Evolutionary conservation across 30 jellyfish, hydroid and myxozoan species (phyloP).

Genomic region (Haliclystus octoradiatus): DNA sequence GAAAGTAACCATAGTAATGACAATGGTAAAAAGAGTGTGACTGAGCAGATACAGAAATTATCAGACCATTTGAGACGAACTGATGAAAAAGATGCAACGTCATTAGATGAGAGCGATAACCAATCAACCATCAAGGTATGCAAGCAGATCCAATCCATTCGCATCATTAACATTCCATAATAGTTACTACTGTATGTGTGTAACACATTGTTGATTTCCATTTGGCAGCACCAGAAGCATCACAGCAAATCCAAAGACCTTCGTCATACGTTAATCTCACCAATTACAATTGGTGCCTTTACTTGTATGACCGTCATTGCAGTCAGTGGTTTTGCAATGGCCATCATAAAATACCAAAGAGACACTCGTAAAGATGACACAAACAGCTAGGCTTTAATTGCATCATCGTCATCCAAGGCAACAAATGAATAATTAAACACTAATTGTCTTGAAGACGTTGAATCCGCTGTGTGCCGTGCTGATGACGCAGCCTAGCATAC

Average conservation of each 20-base stretch:
- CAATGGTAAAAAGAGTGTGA: too few relatives aligned
- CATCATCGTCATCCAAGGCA: too few relatives aligned
- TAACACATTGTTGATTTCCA: background rate
- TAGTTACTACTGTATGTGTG: background rate
- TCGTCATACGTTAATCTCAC: conserved; percentile 80
- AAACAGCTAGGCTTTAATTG: too few relatives aligned
- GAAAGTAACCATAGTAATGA: too few relatives aligned
- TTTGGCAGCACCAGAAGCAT: conserved; percentile 15
- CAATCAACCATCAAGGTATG: conserved; percentile 32
- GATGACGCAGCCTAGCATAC: conserved; percentile 65
- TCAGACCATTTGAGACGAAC: conserved; percentile 74
- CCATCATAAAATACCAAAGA: conserved; percentile 76
- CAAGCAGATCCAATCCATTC: background rate
- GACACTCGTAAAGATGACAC: too few relatives aligned
- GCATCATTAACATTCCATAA: background rate
- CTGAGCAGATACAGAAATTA: conserved; percentile 52
- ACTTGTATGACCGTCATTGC: conserved; percentile 98
- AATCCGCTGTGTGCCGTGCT: conserved; percentile 81
- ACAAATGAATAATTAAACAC: conserved; percentile 33
- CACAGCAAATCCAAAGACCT: conserved; percentile 57
- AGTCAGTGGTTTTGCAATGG: conserved; percentile 97
- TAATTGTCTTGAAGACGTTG: conserved; percentile 80
- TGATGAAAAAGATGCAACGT: conserved; percentile 60
- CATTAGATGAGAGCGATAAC: conserved; percentile 71
- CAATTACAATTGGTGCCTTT: conserved; percentile 92